phyloP scores from a whole-genome alignment of 2,888 invertebrate species.

The Disparrhopalites patrizii region DNA sequence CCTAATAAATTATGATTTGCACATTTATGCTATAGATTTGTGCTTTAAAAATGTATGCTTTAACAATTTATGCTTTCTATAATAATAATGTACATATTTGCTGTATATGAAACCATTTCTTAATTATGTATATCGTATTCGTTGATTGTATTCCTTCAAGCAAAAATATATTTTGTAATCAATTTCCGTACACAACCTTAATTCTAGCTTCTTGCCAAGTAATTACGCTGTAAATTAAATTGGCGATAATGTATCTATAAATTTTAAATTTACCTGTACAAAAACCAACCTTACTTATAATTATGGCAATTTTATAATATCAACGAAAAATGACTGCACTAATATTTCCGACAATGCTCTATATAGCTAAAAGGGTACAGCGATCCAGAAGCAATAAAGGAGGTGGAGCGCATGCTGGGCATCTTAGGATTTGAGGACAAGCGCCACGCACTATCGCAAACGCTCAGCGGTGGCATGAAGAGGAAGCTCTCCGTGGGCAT shows the following conservation, averaged over 20 bases:
- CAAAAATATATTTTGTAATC: not conserved
- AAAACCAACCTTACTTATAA: not conserved
- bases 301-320: too few relatives aligned
- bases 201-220: not conserved
- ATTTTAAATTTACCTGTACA: too few relatives aligned
- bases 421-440: slow-evolving; percentile 65
- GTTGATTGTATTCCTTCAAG: not conserved
- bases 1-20: too few relatives aligned
- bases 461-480: slow-evolving; percentile 90
- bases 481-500: slow-evolving; percentile 81
- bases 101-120: too few relatives aligned
- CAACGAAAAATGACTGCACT: not conserved
- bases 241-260: too few relatives aligned
- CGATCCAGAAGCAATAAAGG: slow-evolving; percentile 57
- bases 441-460: slow-evolving; percentile 58
- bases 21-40: too few relatives aligned
- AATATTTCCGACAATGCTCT: not conserved
- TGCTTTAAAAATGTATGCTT: too few relatives aligned
- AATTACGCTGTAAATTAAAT: too few relatives aligned
- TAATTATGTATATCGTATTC: too few relatives aligned
- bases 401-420: slow-evolving; percentile 55
- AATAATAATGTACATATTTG: too few relatives aligned
- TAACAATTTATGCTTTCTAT: too few relatives aligned
- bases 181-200: not conserved
- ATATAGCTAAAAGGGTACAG: slow-evolving; percentile 62